These are phyloP conservation scores for Aptenodytes patagonicus DNA, from an alignment of 2,113 vertebrate species.

Conservation along the genomic window DNA sequence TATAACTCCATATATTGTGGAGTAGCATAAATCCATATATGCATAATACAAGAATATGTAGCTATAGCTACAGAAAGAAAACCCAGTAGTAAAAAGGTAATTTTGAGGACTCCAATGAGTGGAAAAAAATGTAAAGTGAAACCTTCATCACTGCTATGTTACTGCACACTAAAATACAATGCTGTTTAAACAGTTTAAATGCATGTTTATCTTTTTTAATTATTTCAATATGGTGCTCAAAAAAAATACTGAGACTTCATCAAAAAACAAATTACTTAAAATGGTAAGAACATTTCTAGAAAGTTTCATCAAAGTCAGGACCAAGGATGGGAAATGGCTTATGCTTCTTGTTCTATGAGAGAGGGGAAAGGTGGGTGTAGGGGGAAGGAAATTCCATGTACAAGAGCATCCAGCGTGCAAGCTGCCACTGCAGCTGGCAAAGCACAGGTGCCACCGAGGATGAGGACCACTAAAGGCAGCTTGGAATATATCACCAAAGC, in stretches of 20 bases:
- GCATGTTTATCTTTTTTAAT: background rate
- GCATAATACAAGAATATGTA: background rate
- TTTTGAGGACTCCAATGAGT: background rate
- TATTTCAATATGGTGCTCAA: background rate
- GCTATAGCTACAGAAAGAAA: background rate
- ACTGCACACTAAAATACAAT: background rate
- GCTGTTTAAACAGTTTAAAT: background rate
- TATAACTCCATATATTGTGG: background rate
- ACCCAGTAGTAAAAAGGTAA: background rate
- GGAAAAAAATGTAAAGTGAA: background rate
- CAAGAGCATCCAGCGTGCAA: rapidly evolving
- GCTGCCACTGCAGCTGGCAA: background rate
- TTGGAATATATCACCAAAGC: background rate
- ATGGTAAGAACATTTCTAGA: background rate
- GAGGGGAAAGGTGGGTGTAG: background rate
- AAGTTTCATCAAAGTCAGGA: background rate
- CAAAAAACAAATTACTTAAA: background rate
- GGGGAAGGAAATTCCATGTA: background rate
- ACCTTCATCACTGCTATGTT: background rate
- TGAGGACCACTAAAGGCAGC: background rate
- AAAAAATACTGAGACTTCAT: background rate
- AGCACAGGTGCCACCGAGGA: background rate
- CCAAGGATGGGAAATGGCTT: background rate
- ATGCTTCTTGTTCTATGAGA: too few relatives aligned
- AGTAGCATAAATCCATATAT: background rate